A percentile compares a stretch with the other conserved stretches of the same genome.
Conservation (phyloP, 2,797 vertebrate species). For the Allobates femoralis region DNA sequence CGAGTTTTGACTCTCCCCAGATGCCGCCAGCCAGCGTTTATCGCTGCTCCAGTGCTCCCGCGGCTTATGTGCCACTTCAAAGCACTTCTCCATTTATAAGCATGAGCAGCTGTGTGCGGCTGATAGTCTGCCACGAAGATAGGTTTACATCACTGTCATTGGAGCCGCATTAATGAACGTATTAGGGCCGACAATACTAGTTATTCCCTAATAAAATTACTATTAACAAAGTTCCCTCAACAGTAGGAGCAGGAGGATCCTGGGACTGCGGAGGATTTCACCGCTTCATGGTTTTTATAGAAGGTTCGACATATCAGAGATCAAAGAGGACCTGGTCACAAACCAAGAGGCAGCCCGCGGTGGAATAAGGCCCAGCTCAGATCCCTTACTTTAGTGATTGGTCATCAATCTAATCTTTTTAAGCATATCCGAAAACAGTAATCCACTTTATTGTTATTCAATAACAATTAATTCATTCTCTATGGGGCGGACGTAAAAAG, state of each 20-base stretch:
- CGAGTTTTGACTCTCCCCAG: slow-evolving; percentile 9
- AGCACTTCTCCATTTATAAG: slow-evolving; percentile 19
- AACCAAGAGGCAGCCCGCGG: no score
- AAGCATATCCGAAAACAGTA: no score
- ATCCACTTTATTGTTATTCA: no score
- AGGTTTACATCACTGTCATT: not conserved
- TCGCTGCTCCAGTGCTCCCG: slow-evolving; percentile 13
- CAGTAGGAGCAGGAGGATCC: not conserved
- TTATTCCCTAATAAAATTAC: not conserved
- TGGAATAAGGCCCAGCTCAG: no score
- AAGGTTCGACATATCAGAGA: no score
- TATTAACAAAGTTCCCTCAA: not conserved
- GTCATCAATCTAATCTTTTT: no score
- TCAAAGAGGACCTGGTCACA: no score
- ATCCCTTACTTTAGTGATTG: no score
- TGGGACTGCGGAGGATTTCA: not conserved
- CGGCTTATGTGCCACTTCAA: slow-evolving; percentile 26
- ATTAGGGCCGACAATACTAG: not conserved
- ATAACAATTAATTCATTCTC: no score
- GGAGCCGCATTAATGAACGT: not conserved
- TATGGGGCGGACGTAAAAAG: no score
- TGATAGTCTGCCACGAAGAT: slow-evolving; percentile 2
- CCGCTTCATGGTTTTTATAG: no score
- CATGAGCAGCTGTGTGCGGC: not conserved
- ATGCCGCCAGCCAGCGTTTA: slow-evolving; percentile 37